A percentile compares a stretch with the other conserved stretches of the same genome.
phyloP scores from a whole-genome alignment of 1,140 invertebrate genomes.

The Procambarus clarkii region DNA sequence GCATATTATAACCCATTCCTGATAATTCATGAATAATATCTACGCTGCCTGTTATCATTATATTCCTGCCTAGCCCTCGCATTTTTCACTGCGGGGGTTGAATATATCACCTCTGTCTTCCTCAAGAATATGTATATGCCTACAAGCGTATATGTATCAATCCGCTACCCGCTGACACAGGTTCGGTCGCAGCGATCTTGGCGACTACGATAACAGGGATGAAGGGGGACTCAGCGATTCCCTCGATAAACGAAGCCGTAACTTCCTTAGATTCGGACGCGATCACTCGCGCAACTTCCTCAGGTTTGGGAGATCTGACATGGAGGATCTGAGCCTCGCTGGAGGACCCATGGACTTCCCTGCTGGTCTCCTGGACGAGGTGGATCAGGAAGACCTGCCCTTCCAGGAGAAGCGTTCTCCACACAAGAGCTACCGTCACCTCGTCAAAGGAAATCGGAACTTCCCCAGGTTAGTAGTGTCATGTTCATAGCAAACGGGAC shows the following conservation, averaged over 20 bases:
- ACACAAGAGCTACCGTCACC: slow-evolving; percentile 34
- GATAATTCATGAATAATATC: too few species aligned
- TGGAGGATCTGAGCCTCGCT: slow-evolving; percentile 9
- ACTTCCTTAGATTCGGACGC: slow-evolving; percentile 64
- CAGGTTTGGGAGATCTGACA: slow-evolving; percentile 46
- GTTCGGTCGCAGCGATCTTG: slow-evolving; percentile 32
- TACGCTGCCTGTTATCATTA: too few species aligned
- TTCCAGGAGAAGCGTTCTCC: slow-evolving; percentile 26
- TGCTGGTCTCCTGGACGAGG: slow-evolving; percentile 6
- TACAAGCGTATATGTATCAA: too few species aligned
- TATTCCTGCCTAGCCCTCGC: too few species aligned
- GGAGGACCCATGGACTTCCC: slow-evolving; percentile 7
- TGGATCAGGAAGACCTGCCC: background rate
- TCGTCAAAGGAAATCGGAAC: slow-evolving; percentile 25
- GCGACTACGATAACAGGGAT: background rate
- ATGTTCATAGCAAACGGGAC: too few species aligned
- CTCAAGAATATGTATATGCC: too few species aligned
- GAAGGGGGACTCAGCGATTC: background rate
- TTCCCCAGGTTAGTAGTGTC: slow-evolving; percentile 32
- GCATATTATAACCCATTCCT: too few species aligned
- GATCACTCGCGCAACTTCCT: slow-evolving; percentile 43
- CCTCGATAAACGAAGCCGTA: slow-evolving; percentile 51
- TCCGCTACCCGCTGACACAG: background rate
- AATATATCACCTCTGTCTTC: too few species aligned
- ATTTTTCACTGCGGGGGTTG: too few species aligned